These are phyloP conservation scores for Alectoris magna DNA, from an alignment of 2,797 vertebrate species.

Conservation along the genomic window DNA sequence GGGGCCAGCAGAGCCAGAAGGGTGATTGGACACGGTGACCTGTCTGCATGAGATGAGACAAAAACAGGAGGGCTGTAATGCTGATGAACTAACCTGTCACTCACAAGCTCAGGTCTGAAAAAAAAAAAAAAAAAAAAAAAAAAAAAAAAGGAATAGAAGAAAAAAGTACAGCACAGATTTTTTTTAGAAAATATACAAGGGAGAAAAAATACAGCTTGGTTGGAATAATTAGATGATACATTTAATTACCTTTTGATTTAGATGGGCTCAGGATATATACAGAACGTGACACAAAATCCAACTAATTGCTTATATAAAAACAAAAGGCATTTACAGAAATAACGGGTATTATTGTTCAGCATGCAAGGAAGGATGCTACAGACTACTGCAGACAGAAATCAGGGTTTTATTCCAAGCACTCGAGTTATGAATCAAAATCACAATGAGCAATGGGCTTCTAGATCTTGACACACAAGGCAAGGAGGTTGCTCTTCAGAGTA, in stretches of 20 bases:
- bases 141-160: not conserved
- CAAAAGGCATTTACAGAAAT: slow-evolving; percentile 32
- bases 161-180: slow-evolving; percentile 15
- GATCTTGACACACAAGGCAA: slow-evolving; percentile 58
- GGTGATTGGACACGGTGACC: slow-evolving; percentile 81
- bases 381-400: slow-evolving; percentile 59
- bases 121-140: not conserved
- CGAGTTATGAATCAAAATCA: slow-evolving; percentile 75
- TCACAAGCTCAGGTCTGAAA: slow-evolving; percentile 74
- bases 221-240: not conserved
- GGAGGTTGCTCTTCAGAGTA: slow-evolving; percentile 64
- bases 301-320: not conserved
- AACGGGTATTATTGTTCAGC: slow-evolving; percentile 3
- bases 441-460: slow-evolving; percentile 73
- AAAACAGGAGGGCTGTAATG: slow-evolving; percentile 81
- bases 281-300: slow-evolving; percentile 13
- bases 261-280: not conserved
- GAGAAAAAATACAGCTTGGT: not conserved
- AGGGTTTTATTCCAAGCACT: slow-evolving; percentile 62
- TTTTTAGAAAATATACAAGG: slow-evolving; percentile 20
- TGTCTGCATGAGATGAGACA: slow-evolving; percentile 77
- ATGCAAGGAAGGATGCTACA: slow-evolving; percentile 34
- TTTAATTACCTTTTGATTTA: slow-evolving; percentile 11
- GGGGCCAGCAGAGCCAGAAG: slow-evolving; percentile 75
- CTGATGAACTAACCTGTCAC: slow-evolving; percentile 83